These are phyloP conservation scores for Channallabes apus DNA, from an alignment of 2,797 vertebrate species.

Conservation along the genomic window DNA sequence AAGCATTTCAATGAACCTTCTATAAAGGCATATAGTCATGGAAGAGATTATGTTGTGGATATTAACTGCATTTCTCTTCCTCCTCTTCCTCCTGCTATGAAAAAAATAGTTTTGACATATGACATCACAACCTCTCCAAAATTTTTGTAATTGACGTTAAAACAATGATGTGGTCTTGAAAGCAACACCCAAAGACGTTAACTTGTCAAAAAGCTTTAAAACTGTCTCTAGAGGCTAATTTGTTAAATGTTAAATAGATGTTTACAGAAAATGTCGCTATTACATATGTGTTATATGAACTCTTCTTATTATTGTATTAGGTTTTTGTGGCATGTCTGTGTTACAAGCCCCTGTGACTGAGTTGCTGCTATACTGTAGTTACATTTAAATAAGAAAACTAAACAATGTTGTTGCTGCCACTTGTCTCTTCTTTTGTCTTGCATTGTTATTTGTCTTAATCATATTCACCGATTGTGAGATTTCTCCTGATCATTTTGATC, in stretches of 20 bases:
- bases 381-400: no score
- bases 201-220: not conserved
- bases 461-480: no score
- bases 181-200: not conserved
- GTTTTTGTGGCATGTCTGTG: no score
- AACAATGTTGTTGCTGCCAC: no score
- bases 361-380: no score
- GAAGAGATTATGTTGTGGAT: not conserved
- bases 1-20: no score
- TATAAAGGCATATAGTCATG: no score
- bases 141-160: not conserved
- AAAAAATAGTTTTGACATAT: not conserved
- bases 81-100: not conserved
- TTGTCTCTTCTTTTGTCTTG: no score
- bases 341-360: no score
- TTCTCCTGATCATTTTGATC: no score
- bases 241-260: not conserved
- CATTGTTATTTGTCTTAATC: no score
- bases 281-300: not conserved
- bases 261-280: not conserved
- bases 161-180: not conserved
- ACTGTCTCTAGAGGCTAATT: not conserved
- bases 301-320: not conserved
- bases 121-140: not conserved
- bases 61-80: not conserved